Percentiles rank a stretch among this genome's conserved stretches.
Evolutionary conservation across 2,888 invertebrate species (phyloP).

Genomic region (Harpalus rubripes): DNA sequence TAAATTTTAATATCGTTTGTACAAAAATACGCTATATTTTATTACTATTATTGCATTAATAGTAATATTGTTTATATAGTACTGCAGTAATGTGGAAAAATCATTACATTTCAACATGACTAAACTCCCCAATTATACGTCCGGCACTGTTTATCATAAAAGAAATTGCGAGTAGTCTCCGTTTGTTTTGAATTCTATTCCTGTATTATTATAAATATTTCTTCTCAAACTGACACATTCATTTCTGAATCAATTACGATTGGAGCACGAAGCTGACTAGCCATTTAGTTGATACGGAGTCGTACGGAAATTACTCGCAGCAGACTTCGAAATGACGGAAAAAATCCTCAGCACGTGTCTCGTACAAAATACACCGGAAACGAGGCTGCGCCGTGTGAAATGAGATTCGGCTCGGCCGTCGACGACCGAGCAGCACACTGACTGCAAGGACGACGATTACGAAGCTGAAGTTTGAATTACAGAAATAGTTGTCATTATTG

Average conservation of each 20-base stretch:
- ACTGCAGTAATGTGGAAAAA: no score
- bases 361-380: conserved; percentile 15
- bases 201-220: neutral
- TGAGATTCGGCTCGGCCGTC: neutral
- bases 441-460: no score
- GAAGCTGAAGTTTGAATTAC: no score
- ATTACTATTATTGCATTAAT: no score
- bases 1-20: no score
- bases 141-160: no score
- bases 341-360: conserved; percentile 23
- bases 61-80: no score
- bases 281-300: conserved; percentile 25
- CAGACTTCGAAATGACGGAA: conserved; percentile 18
- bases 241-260: conserved; percentile 2
- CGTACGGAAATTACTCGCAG: conserved; percentile 31
- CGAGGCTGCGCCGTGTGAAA: neutral
- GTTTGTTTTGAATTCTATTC: neutral
- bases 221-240: neutral
- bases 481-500: no score
- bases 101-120: no score
- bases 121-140: no score
- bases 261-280: neutral
- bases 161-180: no score
- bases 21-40: no score
- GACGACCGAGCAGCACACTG: neutral